A percentile compares a stretch with the other conserved stretches of the same genome.
Conservation (phyloP, 2,113 vertebrate genomes). For the Eublepharis macularius region DNA sequence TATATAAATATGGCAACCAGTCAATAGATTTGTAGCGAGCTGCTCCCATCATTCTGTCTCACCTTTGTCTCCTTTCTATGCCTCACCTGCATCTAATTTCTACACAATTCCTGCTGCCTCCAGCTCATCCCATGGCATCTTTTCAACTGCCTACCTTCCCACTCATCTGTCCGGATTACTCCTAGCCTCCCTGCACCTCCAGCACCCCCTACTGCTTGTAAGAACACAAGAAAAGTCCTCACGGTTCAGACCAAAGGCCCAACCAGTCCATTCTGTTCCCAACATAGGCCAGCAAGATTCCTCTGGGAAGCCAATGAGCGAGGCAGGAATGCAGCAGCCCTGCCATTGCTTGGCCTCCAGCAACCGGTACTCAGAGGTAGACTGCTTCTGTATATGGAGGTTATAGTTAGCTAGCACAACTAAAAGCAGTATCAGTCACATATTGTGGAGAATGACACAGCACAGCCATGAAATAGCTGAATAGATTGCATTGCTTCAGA, state of each 20-base stretch:
- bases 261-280: background rate
- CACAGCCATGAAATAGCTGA: too few species aligned
- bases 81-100: background rate
- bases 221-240: background rate
- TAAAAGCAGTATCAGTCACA: background rate
- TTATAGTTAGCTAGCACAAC: background rate
- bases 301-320: background rate
- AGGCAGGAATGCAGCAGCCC: too few species aligned
- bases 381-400: background rate
- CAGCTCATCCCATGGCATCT: background rate
- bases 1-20: background rate
- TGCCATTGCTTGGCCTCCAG: too few species aligned
- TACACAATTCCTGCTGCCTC: background rate
- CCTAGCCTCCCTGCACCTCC: too few species aligned
- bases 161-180: background rate
- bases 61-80: too few species aligned
- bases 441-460: too few species aligned
- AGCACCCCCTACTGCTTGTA: background rate
- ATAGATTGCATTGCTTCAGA: too few species aligned
- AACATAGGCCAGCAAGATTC: background rate
- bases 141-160: background rate
- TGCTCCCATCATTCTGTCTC: too few species aligned
- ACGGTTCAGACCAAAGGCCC: background rate
- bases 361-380: too few species aligned
- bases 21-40: too few species aligned